These are phyloP conservation scores for Caenorhabditis parvicauda DNA, from an alignment of 2,888 invertebrate genomes.

Conservation along the genomic window DNA sequence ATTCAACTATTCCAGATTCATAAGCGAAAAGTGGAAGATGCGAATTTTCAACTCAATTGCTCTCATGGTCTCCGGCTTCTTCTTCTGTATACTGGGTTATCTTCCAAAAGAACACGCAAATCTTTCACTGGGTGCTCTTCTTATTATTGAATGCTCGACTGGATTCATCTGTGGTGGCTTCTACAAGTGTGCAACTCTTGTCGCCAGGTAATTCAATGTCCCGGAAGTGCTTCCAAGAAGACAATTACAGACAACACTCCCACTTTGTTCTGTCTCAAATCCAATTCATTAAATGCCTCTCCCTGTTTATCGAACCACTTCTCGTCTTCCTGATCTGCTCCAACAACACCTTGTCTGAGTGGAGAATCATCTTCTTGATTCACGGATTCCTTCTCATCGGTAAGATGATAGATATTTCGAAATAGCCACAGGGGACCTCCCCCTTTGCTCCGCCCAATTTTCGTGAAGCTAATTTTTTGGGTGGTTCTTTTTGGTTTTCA, in stretches of 20 bases:
- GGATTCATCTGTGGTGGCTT: conserved; percentile 53
- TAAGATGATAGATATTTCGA: conserved; percentile 11
- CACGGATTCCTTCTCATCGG: conserved; percentile 41
- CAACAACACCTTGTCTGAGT: conserved; percentile 42
- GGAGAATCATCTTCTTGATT: conserved; percentile 51
- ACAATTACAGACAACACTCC: conserved; percentile 57
- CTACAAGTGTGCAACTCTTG: conserved; percentile 52
- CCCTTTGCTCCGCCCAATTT: too few relatives aligned
- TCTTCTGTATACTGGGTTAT: conserved; percentile 47
- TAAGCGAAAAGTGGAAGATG: conserved; percentile 51
- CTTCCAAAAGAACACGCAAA: conserved; percentile 33
- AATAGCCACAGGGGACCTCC: background rate
- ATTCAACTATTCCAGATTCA: conserved; percentile 32
- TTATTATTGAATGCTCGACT: conserved; percentile 44
- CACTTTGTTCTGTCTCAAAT: conserved; percentile 58
- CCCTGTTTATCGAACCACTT: conserved; percentile 55
- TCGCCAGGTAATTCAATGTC: conserved; percentile 37
- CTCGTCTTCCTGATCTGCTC: conserved; percentile 43
- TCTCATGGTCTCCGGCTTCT: conserved; percentile 39
- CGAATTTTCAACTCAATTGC: conserved; percentile 56
- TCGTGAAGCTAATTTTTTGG: too few relatives aligned
- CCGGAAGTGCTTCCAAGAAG: too few relatives aligned
- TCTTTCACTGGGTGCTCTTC: conserved; percentile 30
- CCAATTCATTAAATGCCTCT: conserved; percentile 57
- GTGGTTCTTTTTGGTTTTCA: too few relatives aligned